These are phyloP conservation scores for Pollenia labialis DNA, from an alignment of 2,888 invertebrate species.

Conservation along the genomic window DNA sequence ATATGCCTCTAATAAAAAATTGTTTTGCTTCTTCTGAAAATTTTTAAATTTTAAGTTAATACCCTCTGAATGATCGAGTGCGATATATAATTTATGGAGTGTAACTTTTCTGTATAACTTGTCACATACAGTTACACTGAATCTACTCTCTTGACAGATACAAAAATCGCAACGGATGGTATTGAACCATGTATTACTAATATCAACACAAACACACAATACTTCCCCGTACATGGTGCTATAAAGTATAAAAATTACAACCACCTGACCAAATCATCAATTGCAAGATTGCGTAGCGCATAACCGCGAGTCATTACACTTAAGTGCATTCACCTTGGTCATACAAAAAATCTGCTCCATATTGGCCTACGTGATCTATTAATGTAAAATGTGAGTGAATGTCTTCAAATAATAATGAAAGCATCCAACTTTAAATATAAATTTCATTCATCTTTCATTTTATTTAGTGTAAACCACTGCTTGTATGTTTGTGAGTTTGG, in stretches of 20 bases:
- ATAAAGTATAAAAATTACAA: neutral
- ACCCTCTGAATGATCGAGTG: no score
- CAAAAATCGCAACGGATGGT: no score
- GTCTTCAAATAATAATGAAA: conserved; percentile 12
- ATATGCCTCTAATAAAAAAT: no score
- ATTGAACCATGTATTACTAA: no score
- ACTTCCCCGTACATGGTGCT: neutral
- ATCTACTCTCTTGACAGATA: no score
- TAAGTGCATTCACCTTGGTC: conserved; percentile 44
- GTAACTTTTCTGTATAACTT: no score
- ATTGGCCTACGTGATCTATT: neutral
- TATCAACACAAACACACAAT: no score
- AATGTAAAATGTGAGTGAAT: conserved; percentile 31
- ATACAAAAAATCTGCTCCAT: neutral
- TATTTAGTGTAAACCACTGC: neutral
- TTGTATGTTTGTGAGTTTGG: neutral
- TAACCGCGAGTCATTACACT: conserved; percentile 11
- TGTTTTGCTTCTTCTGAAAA: no score
- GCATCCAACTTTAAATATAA: neutral
- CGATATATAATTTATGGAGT: no score
- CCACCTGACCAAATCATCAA: no score
- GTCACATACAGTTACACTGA: no score
- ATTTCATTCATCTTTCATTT: conserved; percentile 16
- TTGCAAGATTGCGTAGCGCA: neutral
- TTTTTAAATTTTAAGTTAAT: no score